Conservation (phyloP, 2,888 invertebrate genomes). For the Dastarcus helophoroides region DNA sequence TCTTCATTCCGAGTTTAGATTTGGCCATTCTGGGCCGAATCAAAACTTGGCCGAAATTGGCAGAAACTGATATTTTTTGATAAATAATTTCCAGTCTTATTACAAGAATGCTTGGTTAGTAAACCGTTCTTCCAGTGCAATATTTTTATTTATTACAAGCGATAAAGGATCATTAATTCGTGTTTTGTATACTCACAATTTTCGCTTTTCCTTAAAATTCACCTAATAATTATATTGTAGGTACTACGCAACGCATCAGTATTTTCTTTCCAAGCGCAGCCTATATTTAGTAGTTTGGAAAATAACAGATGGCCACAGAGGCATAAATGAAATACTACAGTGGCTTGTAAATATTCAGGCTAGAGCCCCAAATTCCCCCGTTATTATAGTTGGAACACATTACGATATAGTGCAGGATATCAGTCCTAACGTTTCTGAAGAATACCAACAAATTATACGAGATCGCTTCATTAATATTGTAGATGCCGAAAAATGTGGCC, state of each 20-base stretch:
- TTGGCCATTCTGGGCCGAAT: too few relatives aligned
- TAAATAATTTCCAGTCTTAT: too few relatives aligned
- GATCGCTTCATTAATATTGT: slow-evolving; percentile 84
- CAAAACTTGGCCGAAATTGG: too few relatives aligned
- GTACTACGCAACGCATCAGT: slow-evolving; percentile 97
- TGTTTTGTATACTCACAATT: too few relatives aligned
- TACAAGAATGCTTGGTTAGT: too few relatives aligned
- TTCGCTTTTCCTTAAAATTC: too few relatives aligned
- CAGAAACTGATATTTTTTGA: too few relatives aligned
- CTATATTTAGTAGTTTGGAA: slow-evolving; percentile 93
- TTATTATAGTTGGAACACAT: slow-evolving; percentile 93
- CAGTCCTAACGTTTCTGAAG: slow-evolving; percentile 52
- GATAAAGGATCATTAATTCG: too few relatives aligned
- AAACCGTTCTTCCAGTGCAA: too few relatives aligned
- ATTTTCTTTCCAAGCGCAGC: slow-evolving; percentile 90
- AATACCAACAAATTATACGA: slow-evolving; percentile 77
- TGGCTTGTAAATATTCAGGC: slow-evolving; percentile 95
- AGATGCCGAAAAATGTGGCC: slow-evolving; percentile 90
- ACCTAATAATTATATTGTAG: too few relatives aligned
- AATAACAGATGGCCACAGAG: slow-evolving; percentile 82
- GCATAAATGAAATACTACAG: slow-evolving; percentile 79
- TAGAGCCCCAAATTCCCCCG: slow-evolving; percentile 91
- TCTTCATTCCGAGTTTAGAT: too few relatives aligned
- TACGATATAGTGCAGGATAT: slow-evolving; percentile 71
- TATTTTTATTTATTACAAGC: too few relatives aligned